phyloP scores from a whole-genome alignment of 2,797 vertebrate genomes.

The Caiman crocodilus region DNA sequence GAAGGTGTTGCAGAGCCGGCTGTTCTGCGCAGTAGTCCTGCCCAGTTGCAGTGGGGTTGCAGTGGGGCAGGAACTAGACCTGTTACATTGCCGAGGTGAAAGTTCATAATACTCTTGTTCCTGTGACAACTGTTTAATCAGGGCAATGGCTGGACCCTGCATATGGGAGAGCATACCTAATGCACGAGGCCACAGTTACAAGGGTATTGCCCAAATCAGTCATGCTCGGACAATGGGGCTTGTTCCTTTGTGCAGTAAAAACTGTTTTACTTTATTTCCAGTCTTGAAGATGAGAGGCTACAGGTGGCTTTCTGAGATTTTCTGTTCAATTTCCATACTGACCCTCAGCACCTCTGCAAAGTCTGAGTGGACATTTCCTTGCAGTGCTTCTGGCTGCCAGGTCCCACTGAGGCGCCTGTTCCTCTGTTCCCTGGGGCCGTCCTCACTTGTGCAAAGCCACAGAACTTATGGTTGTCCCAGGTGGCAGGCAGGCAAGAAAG shows the following conservation, averaged over 20 bases:
- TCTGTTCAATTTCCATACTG: background rate
- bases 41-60: background rate
- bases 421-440: background rate
- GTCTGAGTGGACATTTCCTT: background rate
- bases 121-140: background rate
- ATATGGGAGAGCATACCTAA: background rate
- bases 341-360: background rate
- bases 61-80: background rate
- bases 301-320: background rate
- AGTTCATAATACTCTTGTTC: background rate
- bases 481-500: background rate
- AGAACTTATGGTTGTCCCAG: background rate
- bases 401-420: background rate
- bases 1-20: background rate
- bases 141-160: background rate
- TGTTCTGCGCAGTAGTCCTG: background rate
- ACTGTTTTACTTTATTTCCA: background rate
- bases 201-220: background rate
- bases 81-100: accelerated
- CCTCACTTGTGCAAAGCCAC: background rate
- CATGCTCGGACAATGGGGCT: background rate
- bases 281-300: background rate
- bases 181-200: background rate
- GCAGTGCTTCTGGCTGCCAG: background rate
- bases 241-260: background rate